phyloP scores from a whole-genome alignment of 53 echinoderm and acorn worm species.

The Patiria pectinifera region DNA sequence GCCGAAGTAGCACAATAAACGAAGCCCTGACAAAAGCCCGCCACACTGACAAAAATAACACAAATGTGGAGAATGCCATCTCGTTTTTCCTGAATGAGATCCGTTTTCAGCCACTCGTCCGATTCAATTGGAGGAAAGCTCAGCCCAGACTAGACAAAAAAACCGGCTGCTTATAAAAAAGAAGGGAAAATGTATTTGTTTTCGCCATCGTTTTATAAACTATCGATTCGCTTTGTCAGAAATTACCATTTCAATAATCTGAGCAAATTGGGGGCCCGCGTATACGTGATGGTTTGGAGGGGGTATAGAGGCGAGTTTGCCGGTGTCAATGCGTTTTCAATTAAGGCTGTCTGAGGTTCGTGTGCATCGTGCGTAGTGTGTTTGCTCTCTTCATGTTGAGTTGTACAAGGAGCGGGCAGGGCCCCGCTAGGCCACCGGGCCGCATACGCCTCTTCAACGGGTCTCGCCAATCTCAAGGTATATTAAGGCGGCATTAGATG shows the following conservation, averaged over 20 bases:
- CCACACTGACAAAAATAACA: constrained; percentile 60
- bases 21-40: constrained; percentile 14
- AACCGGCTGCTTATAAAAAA: not conserved
- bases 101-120: constrained; percentile 34
- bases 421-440: constrained; percentile 31
- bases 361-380: constrained; percentile 42
- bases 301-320: constrained; percentile 22
- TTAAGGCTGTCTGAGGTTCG: constrained; percentile 32
- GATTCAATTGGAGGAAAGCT: not conserved
- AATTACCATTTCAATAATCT: constrained; percentile 63
- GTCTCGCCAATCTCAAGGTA: not conserved
- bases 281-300: not conserved
- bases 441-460: constrained; percentile 34
- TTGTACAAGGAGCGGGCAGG: not conserved
- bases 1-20: constrained; percentile 48
- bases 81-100: constrained; percentile 36
- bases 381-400: constrained; percentile 38
- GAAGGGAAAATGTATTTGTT: constrained; percentile 55
- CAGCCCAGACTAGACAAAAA: not conserved
- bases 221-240: constrained; percentile 63
- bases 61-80: constrained; percentile 22
- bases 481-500: constrained; percentile 52
- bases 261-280: constrained; percentile 8
- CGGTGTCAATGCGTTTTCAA: constrained; percentile 58
- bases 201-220: constrained; percentile 63